Evolutionary conservation across 1,140 invertebrate genomes (phyloP), one percentile per base, ranked within the genome.

Genomic region (Drosophila seguyi): DNA sequence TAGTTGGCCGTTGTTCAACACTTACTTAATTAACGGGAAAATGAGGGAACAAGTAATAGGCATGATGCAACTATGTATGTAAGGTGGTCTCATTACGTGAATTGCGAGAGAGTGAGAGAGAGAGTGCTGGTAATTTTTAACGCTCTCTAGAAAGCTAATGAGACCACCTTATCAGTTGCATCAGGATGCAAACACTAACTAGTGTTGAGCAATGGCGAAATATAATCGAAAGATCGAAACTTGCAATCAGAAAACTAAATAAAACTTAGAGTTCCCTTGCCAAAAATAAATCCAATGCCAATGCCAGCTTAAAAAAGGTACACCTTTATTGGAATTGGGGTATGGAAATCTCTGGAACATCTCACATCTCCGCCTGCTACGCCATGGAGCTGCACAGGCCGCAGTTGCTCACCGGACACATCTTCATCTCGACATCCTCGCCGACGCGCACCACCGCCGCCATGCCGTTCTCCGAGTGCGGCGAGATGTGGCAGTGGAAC

Each of bases 401-500:
- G 55, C 91, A 92, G 52, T 92, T 92, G 73, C 91, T 92, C 7
- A 92, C 91, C 11, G 91, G 91, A 45, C 91, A 92, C 81, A 92
- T 91, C 69, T 90, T 92, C 91, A 92, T 92, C 62, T 92, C 79
- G 7, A 74, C 38, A 55, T 92, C 85, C 36, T 90, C 88, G 36
- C 91, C 94, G 16, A 95, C 94, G 48, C 94, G 93, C 2, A 95
- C 79, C 20, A 95, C 93, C 4, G 95, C 93, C 22, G 94, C 93
- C 79, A 95, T 92, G 8, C 94, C 94, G 8, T 93, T 93, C 14
- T 94, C 93, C 91, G 94, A 94, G 56, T 94, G 93, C 10, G 92
- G 79, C 4, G 94, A 93, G 47, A 92, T 92, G 72, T 92, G 92
- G 31, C 92, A 92, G 53, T 92, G 92, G 41, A 87, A 78, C 57